Evolutionary conservation across 2,113 vertebrate genomes (phyloP), one percentile per base, ranked within the genome.

Genomic region (Gasterosteus nipponicus): DNA sequence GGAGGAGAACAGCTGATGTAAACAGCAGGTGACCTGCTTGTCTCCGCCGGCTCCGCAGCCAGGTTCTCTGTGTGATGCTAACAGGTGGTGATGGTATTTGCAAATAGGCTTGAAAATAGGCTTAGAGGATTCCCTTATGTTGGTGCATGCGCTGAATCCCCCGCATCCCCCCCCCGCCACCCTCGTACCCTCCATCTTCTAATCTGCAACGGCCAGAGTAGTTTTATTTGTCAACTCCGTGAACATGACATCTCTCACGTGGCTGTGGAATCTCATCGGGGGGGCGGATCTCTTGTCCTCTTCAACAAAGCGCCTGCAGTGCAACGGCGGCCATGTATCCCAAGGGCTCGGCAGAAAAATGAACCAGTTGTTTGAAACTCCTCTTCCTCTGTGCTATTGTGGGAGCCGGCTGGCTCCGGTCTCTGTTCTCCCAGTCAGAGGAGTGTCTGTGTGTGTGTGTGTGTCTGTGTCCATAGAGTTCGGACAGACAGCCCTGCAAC

Each of bases 201-300:
- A 10, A 67, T 56, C 22, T 39, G 44, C 69, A 68, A 67, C 2
- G 0, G 19, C 51, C 51, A 5, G 51, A n/a, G 19, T 66, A 18
- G 19, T 66, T 71, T 83, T 18, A 35, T 73, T 51, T 72, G 44
- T 60, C 14, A 26, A 18, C 39, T 33, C 66, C 19, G 8, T 60
- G 7, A 79, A 86, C 66, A n/a, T 59, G 67, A 35, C 75, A 74
- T 68, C 47, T 81, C 72, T 87, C 86, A 84, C 85, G 87, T 89
- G 86, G 69, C 79, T 57, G 39, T 87, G 87, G 92, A 94, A 93
- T 93, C 78, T 93, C 74, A 68, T 66, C 56, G 81, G 86, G 89
- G 86, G 82, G 86, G 82, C 64, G 67, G 77, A 80, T 79, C 70
- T 73, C 76, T 78, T 81, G 67, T 78, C 80, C 83, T 74, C 77